Conservation (phyloP, 2,113 vertebrate species). For the Amazona vittata region DNA sequence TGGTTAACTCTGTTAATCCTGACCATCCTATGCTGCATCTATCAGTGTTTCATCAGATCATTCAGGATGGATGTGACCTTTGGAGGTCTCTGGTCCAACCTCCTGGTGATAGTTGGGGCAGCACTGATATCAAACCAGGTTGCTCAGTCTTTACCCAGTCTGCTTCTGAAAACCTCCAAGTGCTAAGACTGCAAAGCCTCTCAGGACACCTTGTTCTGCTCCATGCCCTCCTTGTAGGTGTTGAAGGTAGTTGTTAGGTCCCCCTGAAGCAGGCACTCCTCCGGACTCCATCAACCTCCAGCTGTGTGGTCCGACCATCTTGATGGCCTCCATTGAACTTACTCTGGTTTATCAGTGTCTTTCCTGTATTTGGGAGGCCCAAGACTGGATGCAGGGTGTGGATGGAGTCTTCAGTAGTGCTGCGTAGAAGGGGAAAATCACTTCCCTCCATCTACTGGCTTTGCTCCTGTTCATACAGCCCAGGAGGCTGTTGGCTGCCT, state of each 20-base stretch:
- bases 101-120: neutral
- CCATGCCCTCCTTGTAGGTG: neutral
- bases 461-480: neutral
- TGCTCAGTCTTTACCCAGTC: neutral
- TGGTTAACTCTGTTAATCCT: neutral
- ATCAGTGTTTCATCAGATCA: rapidly evolving
- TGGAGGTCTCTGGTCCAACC: neutral
- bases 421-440: neutral
- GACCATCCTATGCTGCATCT: rapidly evolving
- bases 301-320: neutral
- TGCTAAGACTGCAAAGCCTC: neutral
- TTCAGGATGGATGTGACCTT: neutral
- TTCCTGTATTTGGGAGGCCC: neutral
- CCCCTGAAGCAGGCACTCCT: neutral
- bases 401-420: neutral
- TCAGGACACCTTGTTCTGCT: neutral
- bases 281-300: neutral
- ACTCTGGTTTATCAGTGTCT: rapidly evolving
- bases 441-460: neutral
- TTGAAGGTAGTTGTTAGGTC: neutral
- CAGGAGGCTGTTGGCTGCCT: neutral
- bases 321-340: neutral
- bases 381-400: neutral
- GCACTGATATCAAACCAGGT: neutral
- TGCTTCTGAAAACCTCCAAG: neutral